These are phyloP conservation scores for Cathartes aura DNA, from an alignment of 2,113 vertebrate genomes.

Conservation along the genomic window DNA sequence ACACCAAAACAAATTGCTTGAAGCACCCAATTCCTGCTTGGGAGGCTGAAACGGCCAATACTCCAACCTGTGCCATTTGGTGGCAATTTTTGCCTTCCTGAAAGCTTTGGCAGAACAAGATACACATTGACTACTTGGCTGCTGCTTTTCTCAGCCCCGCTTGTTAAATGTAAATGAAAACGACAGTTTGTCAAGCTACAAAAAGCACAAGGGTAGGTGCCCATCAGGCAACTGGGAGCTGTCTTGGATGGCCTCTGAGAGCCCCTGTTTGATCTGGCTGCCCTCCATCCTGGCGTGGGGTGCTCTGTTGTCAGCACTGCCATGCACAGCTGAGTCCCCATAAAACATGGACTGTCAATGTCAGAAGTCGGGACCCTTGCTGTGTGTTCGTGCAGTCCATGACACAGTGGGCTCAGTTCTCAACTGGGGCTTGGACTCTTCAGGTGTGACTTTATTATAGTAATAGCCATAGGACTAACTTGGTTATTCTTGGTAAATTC, in stretches of 20 bases:
- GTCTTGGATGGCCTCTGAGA: background rate
- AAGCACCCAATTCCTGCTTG: background rate
- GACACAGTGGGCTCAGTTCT: fast-evolving
- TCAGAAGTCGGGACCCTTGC: background rate
- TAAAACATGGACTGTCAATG: fast-evolving
- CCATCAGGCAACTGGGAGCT: background rate
- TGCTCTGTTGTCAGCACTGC: fast-evolving
- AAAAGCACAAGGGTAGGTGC: background rate
- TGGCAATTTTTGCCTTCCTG: background rate
- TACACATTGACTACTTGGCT: background rate
- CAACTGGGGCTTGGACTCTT: background rate
- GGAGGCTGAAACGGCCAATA: background rate
- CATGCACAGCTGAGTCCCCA: fast-evolving
- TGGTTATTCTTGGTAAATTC: background rate
- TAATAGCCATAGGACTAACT: background rate
- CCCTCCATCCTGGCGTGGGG: fast-evolving
- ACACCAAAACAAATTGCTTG: background rate
- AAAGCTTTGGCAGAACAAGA: background rate
- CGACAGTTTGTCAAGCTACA: background rate
- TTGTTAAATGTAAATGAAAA: background rate
- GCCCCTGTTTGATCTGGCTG: background rate
- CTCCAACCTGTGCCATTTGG: background rate
- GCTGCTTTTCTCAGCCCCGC: background rate
- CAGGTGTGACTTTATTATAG: background rate
- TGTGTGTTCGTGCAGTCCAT: fast-evolving